Evolutionary conservation across 2,113 vertebrate species (phyloP).

Genomic region (Malaclemys terrapin): DNA sequence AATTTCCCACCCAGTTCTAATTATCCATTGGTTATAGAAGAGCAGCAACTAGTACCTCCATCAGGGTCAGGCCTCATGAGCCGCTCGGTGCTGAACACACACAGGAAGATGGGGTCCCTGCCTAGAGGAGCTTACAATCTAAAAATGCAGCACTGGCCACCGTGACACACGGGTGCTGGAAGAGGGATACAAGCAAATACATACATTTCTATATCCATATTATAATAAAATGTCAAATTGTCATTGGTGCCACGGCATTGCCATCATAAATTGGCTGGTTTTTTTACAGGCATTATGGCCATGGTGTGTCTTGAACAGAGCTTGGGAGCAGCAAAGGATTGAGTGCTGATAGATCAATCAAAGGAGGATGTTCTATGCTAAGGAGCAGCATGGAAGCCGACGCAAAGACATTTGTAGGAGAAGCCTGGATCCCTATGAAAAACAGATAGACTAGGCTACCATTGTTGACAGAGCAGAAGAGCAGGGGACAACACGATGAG

Average conservation of each 20-base stretch:
- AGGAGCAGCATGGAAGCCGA: neutral
- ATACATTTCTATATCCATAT: constrained; percentile 64
- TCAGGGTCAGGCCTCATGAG: neutral
- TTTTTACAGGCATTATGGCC: constrained; percentile 25
- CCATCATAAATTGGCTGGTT: neutral
- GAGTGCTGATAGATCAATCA: neutral
- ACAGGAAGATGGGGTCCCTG: constrained; percentile 31
- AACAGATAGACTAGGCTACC: neutral
- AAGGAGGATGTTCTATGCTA: neutral
- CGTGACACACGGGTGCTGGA: constrained; percentile 51
- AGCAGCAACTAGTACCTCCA: neutral
- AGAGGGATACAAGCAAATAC: constrained; percentile 57
- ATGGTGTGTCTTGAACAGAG: constrained; percentile 32
- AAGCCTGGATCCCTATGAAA: neutral
- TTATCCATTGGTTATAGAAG: constrained; percentile 40
- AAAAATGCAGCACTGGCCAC: constrained; percentile 52
- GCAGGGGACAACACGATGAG: neutral
- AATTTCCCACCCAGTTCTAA: constrained; percentile 6
- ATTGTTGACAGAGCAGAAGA: neutral
- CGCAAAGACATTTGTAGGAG: neutral
- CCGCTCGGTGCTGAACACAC: neutral
- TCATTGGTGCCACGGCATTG: constrained; percentile 26
- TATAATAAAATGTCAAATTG: constrained; percentile 52
- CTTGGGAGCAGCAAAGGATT: constrained; percentile 19
- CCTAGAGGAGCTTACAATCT: constrained; percentile 43